Percentiles rank a stretch among this genome's conserved stretches.
These are phyloP conservation scores for Campaea margaritaria DNA, from an alignment of 2,888 invertebrate species.

Conservation along the genomic window DNA sequence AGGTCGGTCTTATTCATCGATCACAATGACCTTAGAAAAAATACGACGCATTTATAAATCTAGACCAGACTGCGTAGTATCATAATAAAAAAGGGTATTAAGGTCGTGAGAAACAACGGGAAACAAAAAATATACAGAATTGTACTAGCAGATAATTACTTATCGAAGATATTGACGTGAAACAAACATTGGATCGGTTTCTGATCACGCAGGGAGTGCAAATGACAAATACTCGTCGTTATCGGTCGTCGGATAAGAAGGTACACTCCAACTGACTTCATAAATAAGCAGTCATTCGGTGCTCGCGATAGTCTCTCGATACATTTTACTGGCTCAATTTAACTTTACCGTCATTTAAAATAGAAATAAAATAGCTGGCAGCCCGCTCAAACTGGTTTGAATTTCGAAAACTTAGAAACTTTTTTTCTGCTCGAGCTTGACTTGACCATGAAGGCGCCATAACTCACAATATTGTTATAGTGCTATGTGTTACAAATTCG, in stretches of 20 bases:
- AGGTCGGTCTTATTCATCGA: too few species aligned
- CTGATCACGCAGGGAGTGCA: slow-evolving; percentile 57
- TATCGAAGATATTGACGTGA: slow-evolving; percentile 41
- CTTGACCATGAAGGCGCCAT: slow-evolving; percentile 14
- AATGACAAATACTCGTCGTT: slow-evolving; percentile 67
- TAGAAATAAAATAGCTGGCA: slow-evolving; percentile 16
- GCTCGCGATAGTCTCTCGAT: slow-evolving; percentile 54
- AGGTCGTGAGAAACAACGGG: slow-evolving; percentile 43
- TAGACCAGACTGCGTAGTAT: too few species aligned
- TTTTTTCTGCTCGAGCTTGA: background rate
- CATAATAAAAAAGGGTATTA: background rate
- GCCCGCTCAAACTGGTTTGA: slow-evolving; percentile 9
- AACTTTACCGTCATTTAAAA: slow-evolving; percentile 11
- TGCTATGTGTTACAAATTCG: slow-evolving; percentile 65
- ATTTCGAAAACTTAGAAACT: slow-evolving; percentile 5
- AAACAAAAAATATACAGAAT: slow-evolving; percentile 29
- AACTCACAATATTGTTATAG: slow-evolving; percentile 30
- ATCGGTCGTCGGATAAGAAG: slow-evolving; percentile 75
- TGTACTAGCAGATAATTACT: slow-evolving; percentile 27
- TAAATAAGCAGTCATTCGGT: slow-evolving; percentile 64
- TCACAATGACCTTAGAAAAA: too few species aligned
- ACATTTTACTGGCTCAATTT: slow-evolving; percentile 10
- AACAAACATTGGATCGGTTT: slow-evolving; percentile 51
- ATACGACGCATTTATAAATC: too few species aligned
- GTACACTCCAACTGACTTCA: slow-evolving; percentile 64